phyloP scores from a whole-genome alignment of 2,888 invertebrate genomes.

The Eudemis profundana region DNA sequence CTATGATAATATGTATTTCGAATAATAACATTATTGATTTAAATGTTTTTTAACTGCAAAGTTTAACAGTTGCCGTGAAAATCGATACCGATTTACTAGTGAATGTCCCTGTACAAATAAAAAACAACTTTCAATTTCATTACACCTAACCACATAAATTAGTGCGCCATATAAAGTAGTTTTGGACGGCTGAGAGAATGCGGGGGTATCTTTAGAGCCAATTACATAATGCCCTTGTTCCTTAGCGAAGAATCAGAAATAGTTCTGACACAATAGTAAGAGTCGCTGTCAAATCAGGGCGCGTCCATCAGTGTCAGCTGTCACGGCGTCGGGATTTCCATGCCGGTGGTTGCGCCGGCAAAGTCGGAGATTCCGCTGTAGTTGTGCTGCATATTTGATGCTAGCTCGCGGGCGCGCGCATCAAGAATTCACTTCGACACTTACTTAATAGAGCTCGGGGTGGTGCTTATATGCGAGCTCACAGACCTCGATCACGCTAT shows the following conservation, averaged over 20 bases:
- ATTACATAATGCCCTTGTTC: constrained; percentile 35
- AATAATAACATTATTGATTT: no score
- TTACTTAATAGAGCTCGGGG: constrained; percentile 68
- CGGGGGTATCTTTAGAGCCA: constrained; percentile 22
- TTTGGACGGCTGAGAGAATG: background rate
- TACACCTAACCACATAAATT: no score
- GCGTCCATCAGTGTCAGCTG: constrained; percentile 56
- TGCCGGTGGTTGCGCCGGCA: constrained; percentile 55
- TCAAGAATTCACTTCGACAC: constrained; percentile 68
- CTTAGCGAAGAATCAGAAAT: constrained; percentile 48
- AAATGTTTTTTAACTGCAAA: no score
- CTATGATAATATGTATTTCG: no score
- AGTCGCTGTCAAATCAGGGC: constrained; percentile 48
- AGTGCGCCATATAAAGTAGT: background rate
- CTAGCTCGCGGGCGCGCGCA: constrained; percentile 61
- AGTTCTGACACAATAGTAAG: constrained; percentile 48
- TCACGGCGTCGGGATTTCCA: constrained; percentile 61
- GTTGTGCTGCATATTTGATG: constrained; percentile 76
- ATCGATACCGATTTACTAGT: no score
- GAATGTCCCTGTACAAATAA: no score
- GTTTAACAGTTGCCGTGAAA: no score
- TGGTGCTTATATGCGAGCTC: constrained; percentile 56
- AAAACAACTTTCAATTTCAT: no score
- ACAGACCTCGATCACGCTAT: background rate
- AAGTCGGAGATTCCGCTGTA: constrained; percentile 32